phyloP scores from a whole-genome alignment of 1,140 invertebrate species.

The Heliconius melpomene region DNA sequence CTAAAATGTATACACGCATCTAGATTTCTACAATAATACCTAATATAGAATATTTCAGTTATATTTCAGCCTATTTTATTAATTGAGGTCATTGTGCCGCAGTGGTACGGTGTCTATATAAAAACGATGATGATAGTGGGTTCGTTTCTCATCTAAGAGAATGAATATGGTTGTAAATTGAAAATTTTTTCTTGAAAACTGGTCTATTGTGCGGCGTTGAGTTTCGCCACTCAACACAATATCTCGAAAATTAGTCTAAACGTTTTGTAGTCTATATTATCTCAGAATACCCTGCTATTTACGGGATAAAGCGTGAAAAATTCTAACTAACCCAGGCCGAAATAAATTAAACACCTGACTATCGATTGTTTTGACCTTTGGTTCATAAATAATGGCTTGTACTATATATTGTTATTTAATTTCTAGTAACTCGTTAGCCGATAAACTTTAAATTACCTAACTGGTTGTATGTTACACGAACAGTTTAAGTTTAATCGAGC shows the following conservation, averaged over 20 bases:
- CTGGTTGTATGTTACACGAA: neutral
- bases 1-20: neutral
- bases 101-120: too few species aligned
- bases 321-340: neutral
- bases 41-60: neutral
- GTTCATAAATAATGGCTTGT: slow-evolving; percentile 17
- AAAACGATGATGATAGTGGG: too few species aligned
- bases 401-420: slow-evolving; percentile 1
- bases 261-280: too few species aligned
- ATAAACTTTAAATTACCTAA: slow-evolving; percentile 19
- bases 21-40: slow-evolving; percentile 1
- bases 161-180: too few species aligned
- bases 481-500: neutral
- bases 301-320: neutral
- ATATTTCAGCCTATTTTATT: slow-evolving; percentile 11
- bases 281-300: too few species aligned
- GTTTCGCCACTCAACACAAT: too few species aligned
- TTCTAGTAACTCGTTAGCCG: slow-evolving; percentile 19
- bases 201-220: too few species aligned
- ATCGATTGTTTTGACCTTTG: slow-evolving; percentile 15
- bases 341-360: neutral
- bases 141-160: too few species aligned
- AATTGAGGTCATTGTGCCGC: neutral
- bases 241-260: too few species aligned
- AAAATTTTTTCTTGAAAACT: too few species aligned